Evolutionary conservation across 2,888 invertebrate genomes (phyloP).

Genomic region (Sphecodes monilicornis): DNA sequence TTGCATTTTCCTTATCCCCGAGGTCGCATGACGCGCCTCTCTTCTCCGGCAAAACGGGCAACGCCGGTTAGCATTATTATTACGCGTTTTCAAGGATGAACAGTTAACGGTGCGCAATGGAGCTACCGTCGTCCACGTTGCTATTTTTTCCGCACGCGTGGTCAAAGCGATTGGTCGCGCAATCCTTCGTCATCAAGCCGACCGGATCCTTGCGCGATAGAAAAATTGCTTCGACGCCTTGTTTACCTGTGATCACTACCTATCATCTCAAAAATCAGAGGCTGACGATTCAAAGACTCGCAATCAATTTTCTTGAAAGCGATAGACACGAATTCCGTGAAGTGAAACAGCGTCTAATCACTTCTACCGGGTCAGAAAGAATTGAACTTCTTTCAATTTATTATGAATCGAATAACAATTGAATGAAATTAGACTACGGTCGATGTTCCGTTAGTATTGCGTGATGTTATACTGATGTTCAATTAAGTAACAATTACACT

Average conservation of each 20-base stretch:
- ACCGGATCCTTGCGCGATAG: not conserved
- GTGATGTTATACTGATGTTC: no score
- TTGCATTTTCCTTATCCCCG: slow-evolving; percentile 36
- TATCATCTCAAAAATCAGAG: not conserved
- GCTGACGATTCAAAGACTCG: not conserved
- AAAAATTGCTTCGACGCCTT: not conserved
- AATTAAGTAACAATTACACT: no score
- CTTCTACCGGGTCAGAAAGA: no score
- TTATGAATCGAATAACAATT: not conserved
- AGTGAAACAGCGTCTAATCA: not conserved
- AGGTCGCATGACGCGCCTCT: slow-evolving; percentile 27
- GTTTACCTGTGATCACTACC: not conserved
- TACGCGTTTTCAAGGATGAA: slow-evolving; percentile 24
- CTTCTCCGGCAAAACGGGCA: not conserved
- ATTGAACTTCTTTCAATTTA: no score
- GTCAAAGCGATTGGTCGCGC: not conserved
- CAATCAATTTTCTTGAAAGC: not conserved
- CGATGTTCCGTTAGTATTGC: no score
- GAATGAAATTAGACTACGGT: not conserved
- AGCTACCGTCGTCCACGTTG: not conserved
- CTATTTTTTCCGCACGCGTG: not conserved
- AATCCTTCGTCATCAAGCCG: not conserved
- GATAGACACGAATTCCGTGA: not conserved
- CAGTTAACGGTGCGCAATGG: slow-evolving; percentile 21
- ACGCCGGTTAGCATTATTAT: slow-evolving; percentile 11